phyloP scores from a whole-genome alignment of 2,888 invertebrate genomes.

The Agrotis segetum region DNA sequence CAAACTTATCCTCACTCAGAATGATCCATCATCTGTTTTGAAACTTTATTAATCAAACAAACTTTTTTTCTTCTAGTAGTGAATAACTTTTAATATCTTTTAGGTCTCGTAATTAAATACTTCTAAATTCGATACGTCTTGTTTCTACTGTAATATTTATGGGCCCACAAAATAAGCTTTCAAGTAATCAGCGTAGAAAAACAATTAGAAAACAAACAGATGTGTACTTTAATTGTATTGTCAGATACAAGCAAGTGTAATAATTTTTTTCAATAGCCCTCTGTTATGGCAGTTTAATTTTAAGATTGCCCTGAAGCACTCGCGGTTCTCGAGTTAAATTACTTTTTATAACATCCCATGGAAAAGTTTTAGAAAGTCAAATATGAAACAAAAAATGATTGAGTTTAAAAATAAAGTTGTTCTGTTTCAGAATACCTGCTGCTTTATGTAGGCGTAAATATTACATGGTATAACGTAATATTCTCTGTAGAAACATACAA shows the following conservation, averaged over 20 bases:
- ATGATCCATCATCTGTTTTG: conserved; percentile 39
- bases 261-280: conserved; percentile 27
- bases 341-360: conserved; percentile 14
- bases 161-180: conserved; percentile 1
- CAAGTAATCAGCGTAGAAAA: conserved; percentile 31
- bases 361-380: conserved; percentile 6
- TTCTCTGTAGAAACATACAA: neutral
- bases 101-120: neutral
- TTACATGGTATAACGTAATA: neutral
- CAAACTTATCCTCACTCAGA: conserved; percentile 40
- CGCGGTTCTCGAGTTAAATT: conserved; percentile 6
- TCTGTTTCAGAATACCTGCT: neutral
- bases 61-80: neutral
- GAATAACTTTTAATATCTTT: neutral
- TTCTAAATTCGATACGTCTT: neutral
- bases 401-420: conserved; percentile 4
- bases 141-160: neutral
- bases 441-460: conserved; percentile 1
- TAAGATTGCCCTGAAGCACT: conserved; percentile 10
- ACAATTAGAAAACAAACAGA: conserved; percentile 30
- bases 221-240: conserved; percentile 47
- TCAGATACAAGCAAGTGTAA: conserved; percentile 35
- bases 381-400: neutral
- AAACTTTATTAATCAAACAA: conserved; percentile 30
- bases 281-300: conserved; percentile 33